Evolutionary conservation across 2,113 vertebrate species (phyloP).

Genomic region (Neoarius graeffei): DNA sequence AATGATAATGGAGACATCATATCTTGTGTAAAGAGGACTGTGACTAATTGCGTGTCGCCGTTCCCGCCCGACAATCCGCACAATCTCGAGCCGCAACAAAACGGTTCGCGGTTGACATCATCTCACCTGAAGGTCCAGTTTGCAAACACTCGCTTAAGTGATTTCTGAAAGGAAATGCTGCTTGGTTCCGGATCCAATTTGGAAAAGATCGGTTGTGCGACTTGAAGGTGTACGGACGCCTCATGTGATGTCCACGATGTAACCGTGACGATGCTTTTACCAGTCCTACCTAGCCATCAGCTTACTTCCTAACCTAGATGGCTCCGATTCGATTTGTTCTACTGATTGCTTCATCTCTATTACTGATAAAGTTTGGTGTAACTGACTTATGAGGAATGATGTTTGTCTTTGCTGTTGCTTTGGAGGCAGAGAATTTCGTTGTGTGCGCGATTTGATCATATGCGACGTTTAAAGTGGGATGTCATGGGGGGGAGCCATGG

Average conservation of each 20-base stretch:
- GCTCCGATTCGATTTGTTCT: neutral
- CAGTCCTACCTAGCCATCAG: neutral
- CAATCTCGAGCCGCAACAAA: conserved; percentile 20
- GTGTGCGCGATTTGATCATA: too few relatives aligned
- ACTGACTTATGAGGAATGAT: too few relatives aligned
- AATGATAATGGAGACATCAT: conserved; percentile 58
- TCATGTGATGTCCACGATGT: neutral
- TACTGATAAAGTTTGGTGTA: too few relatives aligned
- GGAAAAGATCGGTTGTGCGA: neutral
- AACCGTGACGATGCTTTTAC: neutral
- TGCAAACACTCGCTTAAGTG: too few relatives aligned
- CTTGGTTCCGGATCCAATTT: too few relatives aligned
- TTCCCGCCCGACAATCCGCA: conserved; percentile 64
- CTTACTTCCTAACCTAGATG: neutral
- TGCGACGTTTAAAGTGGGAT: neutral
- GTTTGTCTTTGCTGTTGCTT: too few relatives aligned
- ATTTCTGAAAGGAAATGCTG: too few relatives aligned
- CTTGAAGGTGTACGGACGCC: neutral
- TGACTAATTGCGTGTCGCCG: conserved; percentile 58
- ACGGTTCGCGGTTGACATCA: neutral
- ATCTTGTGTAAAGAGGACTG: conserved; percentile 53
- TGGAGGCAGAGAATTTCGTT: too few relatives aligned
- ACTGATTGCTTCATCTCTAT: too few relatives aligned
- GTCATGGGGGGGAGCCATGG: neutral
- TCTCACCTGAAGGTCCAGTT: conserved; percentile 11